Evolutionary conservation across 2,113 vertebrate genomes (phyloP).

Genomic region (Acanthochromis polyacanthus): DNA sequence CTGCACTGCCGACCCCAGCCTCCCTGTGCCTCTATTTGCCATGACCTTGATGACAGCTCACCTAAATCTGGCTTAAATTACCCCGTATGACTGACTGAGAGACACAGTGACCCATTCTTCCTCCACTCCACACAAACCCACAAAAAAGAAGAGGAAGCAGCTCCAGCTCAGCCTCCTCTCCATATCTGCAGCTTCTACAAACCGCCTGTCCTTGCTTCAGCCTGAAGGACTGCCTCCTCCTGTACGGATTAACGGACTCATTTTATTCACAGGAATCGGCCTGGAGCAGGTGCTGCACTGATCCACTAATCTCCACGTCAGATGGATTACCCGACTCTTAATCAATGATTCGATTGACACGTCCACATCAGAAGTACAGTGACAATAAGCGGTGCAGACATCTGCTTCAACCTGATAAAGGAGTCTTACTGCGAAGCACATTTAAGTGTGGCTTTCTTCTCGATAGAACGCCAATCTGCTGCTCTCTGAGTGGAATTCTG

Average conservation of each 20-base stretch:
- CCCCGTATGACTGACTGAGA: slow-evolving; percentile 42
- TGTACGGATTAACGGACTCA: slow-evolving; percentile 48
- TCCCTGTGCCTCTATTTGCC: slow-evolving; percentile 47
- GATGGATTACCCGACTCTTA: slow-evolving; percentile 72
- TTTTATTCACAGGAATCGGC: slow-evolving; percentile 66
- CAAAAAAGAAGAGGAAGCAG: neutral
- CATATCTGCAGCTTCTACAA: slow-evolving; percentile 18
- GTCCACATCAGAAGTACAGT: slow-evolving; percentile 56
- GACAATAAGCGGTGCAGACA: slow-evolving; percentile 1
- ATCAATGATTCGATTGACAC: slow-evolving; percentile 76
- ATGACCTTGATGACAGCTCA: slow-evolving; percentile 64
- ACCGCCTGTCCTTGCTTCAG: slow-evolving; percentile 50
- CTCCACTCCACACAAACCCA: neutral
- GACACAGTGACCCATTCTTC: slow-evolving; percentile 13
- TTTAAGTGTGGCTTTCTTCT: slow-evolving; percentile 32
- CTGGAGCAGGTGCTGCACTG: slow-evolving; percentile 54
- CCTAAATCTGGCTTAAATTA: slow-evolving; percentile 75
- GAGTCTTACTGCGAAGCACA: slow-evolving; percentile 40
- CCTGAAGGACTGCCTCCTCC: slow-evolving; percentile 56
- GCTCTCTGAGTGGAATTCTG: slow-evolving; percentile 4
- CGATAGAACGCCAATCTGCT: slow-evolving; percentile 25
- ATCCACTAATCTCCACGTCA: slow-evolving; percentile 71
- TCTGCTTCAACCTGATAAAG: slow-evolving; percentile 75
- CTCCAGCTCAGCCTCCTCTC: slow-evolving; percentile 20
- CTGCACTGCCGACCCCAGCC: slow-evolving; percentile 48